A percentile compares a stretch with the other conserved stretches of the same genome.
Evolutionary conservation across 2,888 invertebrate genomes (phyloP).

Genomic region (Caenorhabditis angaria): DNA sequence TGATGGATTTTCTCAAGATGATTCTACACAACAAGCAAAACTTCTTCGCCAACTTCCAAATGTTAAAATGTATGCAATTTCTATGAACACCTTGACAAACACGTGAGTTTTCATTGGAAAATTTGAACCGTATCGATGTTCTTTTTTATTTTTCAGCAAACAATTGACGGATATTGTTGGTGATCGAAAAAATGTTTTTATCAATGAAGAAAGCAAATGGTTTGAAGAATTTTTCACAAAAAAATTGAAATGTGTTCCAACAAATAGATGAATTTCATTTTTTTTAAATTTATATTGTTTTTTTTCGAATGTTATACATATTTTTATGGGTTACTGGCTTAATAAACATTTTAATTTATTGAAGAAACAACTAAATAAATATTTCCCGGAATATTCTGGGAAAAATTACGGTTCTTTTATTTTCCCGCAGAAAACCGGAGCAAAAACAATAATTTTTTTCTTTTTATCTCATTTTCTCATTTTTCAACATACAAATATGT

Average conservation of each 20-base stretch:
- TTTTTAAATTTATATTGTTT: background rate
- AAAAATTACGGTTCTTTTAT: background rate
- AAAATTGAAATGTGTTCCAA: slow-evolving; percentile 34
- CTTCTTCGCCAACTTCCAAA: slow-evolving; percentile 59
- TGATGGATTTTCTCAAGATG: slow-evolving; percentile 67
- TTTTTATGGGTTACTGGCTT: background rate
- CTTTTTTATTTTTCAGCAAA: slow-evolving; percentile 29
- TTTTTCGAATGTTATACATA: background rate
- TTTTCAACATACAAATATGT: no score
- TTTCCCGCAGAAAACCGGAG: background rate
- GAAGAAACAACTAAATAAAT: background rate
- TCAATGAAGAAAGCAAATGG: slow-evolving; percentile 46
- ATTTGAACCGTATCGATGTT: background rate
- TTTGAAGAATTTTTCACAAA: slow-evolving; percentile 44
- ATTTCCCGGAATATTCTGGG: no score
- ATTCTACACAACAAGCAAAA: slow-evolving; percentile 54
- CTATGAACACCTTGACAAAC: slow-evolving; percentile 64
- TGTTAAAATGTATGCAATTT: slow-evolving; percentile 63
- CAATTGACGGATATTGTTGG: slow-evolving; percentile 50
- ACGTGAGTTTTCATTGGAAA: slow-evolving; percentile 48
- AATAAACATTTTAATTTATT: no score
- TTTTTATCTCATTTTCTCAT: background rate
- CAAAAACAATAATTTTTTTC: background rate
- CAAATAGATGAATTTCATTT: slow-evolving; percentile 18
- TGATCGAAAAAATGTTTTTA: slow-evolving; percentile 51